Evolutionary conservation across 1,140 invertebrate genomes (phyloP), one percentile per base, ranked within the genome.

Genomic region (Pachyrhynchus sulphureomaculatus): DNA sequence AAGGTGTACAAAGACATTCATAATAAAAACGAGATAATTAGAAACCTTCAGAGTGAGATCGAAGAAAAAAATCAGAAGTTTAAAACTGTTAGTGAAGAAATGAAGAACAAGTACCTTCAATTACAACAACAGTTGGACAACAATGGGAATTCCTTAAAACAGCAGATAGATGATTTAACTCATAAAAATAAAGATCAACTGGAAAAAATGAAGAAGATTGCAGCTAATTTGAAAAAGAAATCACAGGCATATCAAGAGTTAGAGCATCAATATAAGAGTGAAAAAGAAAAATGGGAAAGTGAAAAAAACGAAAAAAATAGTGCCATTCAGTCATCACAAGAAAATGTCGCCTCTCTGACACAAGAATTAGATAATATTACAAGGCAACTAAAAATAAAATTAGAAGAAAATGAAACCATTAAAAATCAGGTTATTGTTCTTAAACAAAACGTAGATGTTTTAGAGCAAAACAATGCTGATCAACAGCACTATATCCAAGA

Each of bases 121-220:
- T 67, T 83, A 9, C 73, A 83, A 56, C 68, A 70, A 47, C 73
- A 72, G 44, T 56, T 81, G 37, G 68, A 74, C 26, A 34, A 48
- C 10, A 70, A 70, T 23, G 59, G 53, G 4, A 60, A 44, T 73
- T 36, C 67, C 77, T 4, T 74, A 70, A 58, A 68, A 42, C 17
- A 68, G 53, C 79, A 77, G 69, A 72, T 86, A 75, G 68, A 71
- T 70, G 72, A 80, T 53, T 44, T 75, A 1, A 68, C 68, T 8
- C 73, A 74, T 37, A 80, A 75, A 59, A 71, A 76, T 37, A 80
- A 82, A 66, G 83, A 87, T 64, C 74, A 82, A 10, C 69, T 86
- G 20, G 87, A 90, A 48, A 90, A 90, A 75, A 82, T 91, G 72
- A 90, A 90, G 66, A 89, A 89, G 64, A 84, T 88, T 64, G 88